Base-by-base conservation (phyloP, 2,113 vertebrate species). In the Larimichthys crocea region DNA sequence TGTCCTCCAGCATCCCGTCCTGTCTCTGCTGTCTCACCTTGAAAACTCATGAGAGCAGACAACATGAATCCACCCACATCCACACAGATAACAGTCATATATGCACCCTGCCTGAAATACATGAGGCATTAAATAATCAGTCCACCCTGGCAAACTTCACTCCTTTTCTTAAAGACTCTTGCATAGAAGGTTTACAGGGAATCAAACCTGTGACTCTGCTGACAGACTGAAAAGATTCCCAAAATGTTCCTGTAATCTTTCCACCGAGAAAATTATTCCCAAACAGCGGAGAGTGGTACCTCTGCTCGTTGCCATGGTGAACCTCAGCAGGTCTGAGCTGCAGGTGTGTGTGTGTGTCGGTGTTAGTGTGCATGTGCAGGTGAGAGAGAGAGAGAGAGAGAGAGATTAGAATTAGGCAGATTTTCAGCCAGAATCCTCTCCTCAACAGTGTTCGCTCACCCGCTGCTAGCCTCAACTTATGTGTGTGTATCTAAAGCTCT, bases 261-360 rank as follows among this genome's bases (percentile, higher is more conserved):
- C 73, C 76, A 46, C 65, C 0, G 24, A 78, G 50, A 68, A 75
- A 87, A 87, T 74, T 20, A 22, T 66, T 50, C 53, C 44, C 4
- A 3, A 77, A 46, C 63, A 86, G 74, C 26, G 26, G 62, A 68
- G 66, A 55, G 59, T 63, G 65, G 61, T 78, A 63, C 73, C 48
- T 73, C 50, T 73, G 75, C 75, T 85, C 35, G 87, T 91, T 91
- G 85, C 87, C 76, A 91, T 91, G 89, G 87, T 82, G 81, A 91
- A 79, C 63, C 65, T 83, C 68, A 44, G 77, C 83, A 83, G 65
- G 84, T 74, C 61, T 69, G 12, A 76, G 60, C 61, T 44, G 59
- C 62, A 82, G 75, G 64, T 80, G 73, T 83, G 31, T 68, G 61
- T 50, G 20, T 68, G 44, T 48, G 17, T 17, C 4, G 56, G 26